Evolutionary conservation across 2,113 vertebrate genomes (phyloP), one percentile per base, ranked within the genome.

Genomic region (Clupea harengus): DNA sequence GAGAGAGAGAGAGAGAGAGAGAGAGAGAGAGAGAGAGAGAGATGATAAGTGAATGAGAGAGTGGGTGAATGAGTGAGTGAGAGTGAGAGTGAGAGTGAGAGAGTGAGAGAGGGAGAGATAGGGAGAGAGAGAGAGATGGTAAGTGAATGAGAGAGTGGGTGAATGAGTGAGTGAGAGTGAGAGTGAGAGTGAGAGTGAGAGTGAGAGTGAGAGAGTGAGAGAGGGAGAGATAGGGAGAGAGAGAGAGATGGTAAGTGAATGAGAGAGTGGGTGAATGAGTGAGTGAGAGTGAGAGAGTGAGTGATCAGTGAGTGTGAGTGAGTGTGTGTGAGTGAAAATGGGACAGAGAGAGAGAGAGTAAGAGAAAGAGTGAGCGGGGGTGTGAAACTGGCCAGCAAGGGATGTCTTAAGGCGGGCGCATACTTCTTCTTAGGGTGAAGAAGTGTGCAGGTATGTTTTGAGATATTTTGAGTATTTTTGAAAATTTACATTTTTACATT

Each of bases 1-100:
- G 49, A 46, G 84, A 81, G 75, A 45, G 49, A 52, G 75, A 85
- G 47, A 72, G 32, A 72, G 39, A 81, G 49, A 81, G 46, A 85
- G 25, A 88, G 67, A 75, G 44, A 46, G 15, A 81, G 45, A 28
- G 54, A 83, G 25, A 64, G 25, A 83, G 82, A 83, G 50, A 44
- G 50, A 83, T n/a, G n/a, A n/a, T n/a, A n/a, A n/a, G n/a, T n/a
- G n/a, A n/a, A n/a, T n/a, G n/a, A n/a, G n/a, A n/a, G n/a, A n/a
- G n/a, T n/a, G n/a, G n/a, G n/a, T n/a, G n/a, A n/a, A n/a, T n/a
- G n/a, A n/a, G n/a, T n/a, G 22, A 32, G 81, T 0, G 15, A 3
- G 46, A 18, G 15, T 0, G 8, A 20, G 1, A 6, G 20, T 22
- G 22, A 60, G 22, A 82, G 46, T 52, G 47, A 82, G 46, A 82